Conservation (phyloP, 2,113 vertebrate species). For the Erpornis zantholeuca region DNA sequence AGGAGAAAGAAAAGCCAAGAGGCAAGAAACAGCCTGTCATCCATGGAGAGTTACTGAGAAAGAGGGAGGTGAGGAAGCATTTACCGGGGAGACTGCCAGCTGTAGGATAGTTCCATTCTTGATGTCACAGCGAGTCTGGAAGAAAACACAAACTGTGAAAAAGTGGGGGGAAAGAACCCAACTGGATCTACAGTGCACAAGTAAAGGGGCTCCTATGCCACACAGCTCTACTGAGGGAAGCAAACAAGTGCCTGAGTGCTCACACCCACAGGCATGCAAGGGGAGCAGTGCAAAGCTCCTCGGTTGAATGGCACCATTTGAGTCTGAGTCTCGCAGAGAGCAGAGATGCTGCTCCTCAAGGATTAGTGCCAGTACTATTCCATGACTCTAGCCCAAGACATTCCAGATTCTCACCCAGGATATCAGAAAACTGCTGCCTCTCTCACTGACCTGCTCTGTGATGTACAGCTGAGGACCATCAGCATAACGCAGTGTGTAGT, state of each 20-base stretch:
- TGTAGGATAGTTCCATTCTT: constrained; percentile 98
- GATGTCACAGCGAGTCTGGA: constrained; percentile 93
- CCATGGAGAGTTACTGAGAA: background rate
- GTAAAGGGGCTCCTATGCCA: background rate
- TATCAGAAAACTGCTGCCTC: background rate
- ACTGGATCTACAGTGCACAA: background rate
- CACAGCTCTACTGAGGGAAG: background rate
- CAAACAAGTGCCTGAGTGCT: background rate
- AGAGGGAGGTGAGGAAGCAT: background rate
- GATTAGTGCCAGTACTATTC: background rate
- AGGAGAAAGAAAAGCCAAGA: background rate
- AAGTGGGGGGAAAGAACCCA: background rate
- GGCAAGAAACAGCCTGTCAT: background rate
- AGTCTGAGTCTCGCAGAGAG: background rate
- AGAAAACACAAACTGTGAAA: constrained; percentile 5
- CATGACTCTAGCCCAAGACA: background rate
- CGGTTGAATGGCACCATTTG: background rate
- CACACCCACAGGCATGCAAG: background rate
- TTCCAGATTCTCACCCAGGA: background rate
- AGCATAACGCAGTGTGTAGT: constrained; percentile 93
- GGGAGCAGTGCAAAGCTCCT: background rate
- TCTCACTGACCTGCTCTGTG: constrained; percentile 88
- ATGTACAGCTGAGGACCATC: constrained; percentile 97
- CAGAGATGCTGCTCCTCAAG: background rate
- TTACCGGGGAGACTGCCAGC: constrained; percentile 92